Conservation (phyloP, 2,888 invertebrate species). For the Leptarthrus brevirostris region DNA sequence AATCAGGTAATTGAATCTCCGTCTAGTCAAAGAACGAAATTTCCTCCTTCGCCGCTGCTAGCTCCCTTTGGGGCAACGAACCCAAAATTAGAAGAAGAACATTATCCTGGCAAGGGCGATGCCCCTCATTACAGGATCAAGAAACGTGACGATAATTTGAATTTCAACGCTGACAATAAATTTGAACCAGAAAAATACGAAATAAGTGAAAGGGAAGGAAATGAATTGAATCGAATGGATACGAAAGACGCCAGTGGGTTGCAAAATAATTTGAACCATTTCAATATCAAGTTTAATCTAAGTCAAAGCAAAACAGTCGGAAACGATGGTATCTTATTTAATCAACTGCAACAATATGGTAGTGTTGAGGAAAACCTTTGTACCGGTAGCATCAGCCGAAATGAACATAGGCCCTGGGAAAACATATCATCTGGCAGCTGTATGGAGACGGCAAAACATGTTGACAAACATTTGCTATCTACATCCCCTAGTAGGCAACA, state of each 20-base stretch:
- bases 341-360: slow-evolving; percentile 20
- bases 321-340: slow-evolving; percentile 21
- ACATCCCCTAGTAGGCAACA: slow-evolving; percentile 8
- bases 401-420: background rate
- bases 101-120: background rate
- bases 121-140: slow-evolving; percentile 3
- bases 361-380: background rate
- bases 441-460: slow-evolving; percentile 34
- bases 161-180: slow-evolving; percentile 44
- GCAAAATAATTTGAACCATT: slow-evolving; percentile 35
- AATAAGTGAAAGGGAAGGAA: background rate
- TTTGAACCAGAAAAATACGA: slow-evolving; percentile 28
- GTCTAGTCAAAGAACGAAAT: slow-evolving; percentile 35
- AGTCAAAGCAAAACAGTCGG: slow-evolving; percentile 25
- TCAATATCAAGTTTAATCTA: slow-evolving; percentile 35
- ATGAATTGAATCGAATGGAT: background rate
- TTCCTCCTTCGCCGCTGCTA: background rate
- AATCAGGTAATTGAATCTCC: slow-evolving; percentile 18
- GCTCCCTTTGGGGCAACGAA: slow-evolving; percentile 20
- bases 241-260: slow-evolving; percentile 35
- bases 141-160: slow-evolving; percentile 41
- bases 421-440: slow-evolving; percentile 36
- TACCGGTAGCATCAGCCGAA: background rate
- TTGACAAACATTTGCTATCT: slow-evolving; percentile 50
- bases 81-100: slow-evolving; percentile 20